Base-by-base conservation (phyloP, 2,888 invertebrate genomes). In the Actias luna region DNA sequence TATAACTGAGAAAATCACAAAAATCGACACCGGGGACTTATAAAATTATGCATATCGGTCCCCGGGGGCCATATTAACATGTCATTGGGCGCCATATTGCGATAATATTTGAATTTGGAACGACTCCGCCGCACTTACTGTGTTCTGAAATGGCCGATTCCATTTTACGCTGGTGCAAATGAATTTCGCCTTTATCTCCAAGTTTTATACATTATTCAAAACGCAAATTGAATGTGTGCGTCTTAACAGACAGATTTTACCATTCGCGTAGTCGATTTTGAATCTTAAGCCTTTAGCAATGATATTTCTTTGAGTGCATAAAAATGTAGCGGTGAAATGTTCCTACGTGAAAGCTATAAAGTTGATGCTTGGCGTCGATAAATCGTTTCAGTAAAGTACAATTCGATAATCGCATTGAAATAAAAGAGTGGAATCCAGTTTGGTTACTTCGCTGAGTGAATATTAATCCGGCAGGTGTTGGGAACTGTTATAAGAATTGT, bases 31-130 rank as follows among this genome's bases (percentile, higher is more conserved):
- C 63, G 66, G 65, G 29, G 55, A 55, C 29, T 59, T 52, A 89
- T 88, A 88, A 89, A 87, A 90, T 90, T 89, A 90, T 90, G 88
- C 87, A 89, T 91, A 88, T 86, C 86, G 87, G 75, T 74, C 77
- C 83, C 85, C 64, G 71, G 75, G 74, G 75, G 79, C 76, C 87
- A 78, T 90, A 91, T 91, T 91, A 91, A 91, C 91, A 91, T 90
- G 89, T 91, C 91, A 90, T 90, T 81, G 79, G 80, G 71, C 83
- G 89, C 88, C 90, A 89, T 91, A 87, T 89, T 91, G 89, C 79
- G 76, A 85, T 85, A 86, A 87, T 87, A 90, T 89, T 88, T 79
- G 85, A 84, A 85, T 85, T 50, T 58, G 59, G 58, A 64, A 64
- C n/a, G 55, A 55, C 55, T 55, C 55, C 14, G 14, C 29, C 55